These are phyloP conservation scores for Malthinus seriepunctatus DNA, from an alignment of 2,888 invertebrate genomes.

Conservation along the genomic window DNA sequence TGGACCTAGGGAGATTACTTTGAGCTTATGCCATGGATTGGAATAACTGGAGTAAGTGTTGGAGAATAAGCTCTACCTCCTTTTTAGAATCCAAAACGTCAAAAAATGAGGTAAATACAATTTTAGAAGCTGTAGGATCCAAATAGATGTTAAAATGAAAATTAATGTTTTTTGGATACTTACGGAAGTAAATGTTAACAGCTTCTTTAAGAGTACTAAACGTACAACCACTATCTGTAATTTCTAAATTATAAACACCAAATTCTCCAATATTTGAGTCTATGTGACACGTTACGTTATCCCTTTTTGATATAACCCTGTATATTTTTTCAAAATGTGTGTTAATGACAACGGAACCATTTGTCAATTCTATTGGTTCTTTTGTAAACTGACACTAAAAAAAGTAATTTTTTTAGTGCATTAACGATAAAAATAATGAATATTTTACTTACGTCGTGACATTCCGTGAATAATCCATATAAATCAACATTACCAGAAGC, in stretches of 20 bases:
- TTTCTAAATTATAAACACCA: constrained; percentile 69
- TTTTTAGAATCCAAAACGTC: too few species aligned
- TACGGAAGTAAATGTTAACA: constrained; percentile 73
- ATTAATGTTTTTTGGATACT: constrained; percentile 49
- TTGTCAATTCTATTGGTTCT: constrained; percentile 10
- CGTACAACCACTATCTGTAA: constrained; percentile 59
- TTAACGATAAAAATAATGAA: constrained; percentile 34
- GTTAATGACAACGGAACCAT: constrained; percentile 13
- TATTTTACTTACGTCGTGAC: constrained; percentile 61
- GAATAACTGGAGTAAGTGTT: too few species aligned
- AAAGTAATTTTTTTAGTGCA: constrained; percentile 16
- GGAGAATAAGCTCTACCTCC: too few species aligned
- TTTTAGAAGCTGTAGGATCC: too few species aligned
- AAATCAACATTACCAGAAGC: constrained; percentile 56
- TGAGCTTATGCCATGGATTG: too few species aligned
- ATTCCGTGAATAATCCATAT: constrained; percentile 71
- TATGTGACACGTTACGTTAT: constrained; percentile 60
- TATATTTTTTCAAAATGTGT: constrained; percentile 28
- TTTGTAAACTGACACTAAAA: constrained; percentile 37
- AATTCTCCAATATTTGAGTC: constrained; percentile 67
- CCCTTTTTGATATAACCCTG: constrained; percentile 20
- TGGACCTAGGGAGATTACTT: too few species aligned
- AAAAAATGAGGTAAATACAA: too few species aligned
- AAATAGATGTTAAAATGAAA: too few species aligned
- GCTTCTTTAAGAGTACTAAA: constrained; percentile 64